A percentile compares a stretch with the other conserved stretches of the same genome.
Evolutionary conservation across 2,797 vertebrate species (phyloP).

Genomic region (Loriculus beryllinus): DNA sequence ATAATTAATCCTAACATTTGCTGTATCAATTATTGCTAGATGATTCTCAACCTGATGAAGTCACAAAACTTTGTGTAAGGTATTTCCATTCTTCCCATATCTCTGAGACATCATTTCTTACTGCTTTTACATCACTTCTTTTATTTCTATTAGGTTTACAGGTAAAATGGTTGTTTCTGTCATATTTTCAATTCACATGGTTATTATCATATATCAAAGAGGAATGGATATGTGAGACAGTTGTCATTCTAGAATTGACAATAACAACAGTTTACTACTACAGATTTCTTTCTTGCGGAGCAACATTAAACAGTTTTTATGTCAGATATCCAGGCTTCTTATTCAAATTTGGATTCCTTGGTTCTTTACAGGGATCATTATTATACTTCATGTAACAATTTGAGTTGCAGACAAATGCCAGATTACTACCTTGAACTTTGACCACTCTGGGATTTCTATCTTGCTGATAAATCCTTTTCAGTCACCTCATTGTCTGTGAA

Average conservation of each 20-base stretch:
- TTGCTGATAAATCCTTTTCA: background rate
- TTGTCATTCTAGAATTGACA: background rate
- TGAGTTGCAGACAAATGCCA: background rate
- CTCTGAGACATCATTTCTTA: background rate
- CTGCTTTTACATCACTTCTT: background rate
- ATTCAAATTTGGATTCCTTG: background rate
- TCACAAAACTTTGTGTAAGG: background rate
- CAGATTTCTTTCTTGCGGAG: background rate
- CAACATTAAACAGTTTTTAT: background rate
- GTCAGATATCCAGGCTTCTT: background rate
- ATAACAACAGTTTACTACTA: background rate
- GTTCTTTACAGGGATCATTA: background rate
- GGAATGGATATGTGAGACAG: background rate
- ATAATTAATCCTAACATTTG: background rate
- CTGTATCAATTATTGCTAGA: background rate
- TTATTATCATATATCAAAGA: background rate
- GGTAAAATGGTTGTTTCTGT: background rate
- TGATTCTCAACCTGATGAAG: background rate
- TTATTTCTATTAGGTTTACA: background rate
- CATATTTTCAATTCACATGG: background rate
- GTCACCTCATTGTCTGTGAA: background rate
- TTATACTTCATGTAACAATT: background rate
- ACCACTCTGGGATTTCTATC: background rate
- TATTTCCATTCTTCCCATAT: background rate
- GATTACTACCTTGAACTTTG: background rate